phyloP scores from a whole-genome alignment of 1,140 invertebrate genomes.

The Zophobas atratus region DNA sequence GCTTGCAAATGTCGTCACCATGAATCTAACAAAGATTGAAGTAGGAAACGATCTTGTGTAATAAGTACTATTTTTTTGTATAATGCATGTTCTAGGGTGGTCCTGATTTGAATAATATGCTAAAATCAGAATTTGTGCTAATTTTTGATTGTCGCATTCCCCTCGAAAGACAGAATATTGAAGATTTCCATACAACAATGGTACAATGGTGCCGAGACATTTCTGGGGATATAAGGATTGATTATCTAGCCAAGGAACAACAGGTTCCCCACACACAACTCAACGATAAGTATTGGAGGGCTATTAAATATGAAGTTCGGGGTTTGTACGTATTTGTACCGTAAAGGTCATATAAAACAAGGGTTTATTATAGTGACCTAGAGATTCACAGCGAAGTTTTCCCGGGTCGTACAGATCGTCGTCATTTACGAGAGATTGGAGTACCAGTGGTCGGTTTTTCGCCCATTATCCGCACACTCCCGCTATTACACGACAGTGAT shows the following conservation, averaged over 20 bases:
- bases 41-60: conserved; percentile 69
- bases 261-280: conserved; percentile 77
- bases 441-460: conserved; percentile 86
- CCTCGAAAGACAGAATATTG: conserved; percentile 76
- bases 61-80: not conserved
- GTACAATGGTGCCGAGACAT: conserved; percentile 86
- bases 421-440: conserved; percentile 77
- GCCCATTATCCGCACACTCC: conserved; percentile 82
- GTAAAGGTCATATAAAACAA: not conserved
- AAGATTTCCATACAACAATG: conserved; percentile 81
- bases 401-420: conserved; percentile 85
- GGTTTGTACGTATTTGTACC: conserved; percentile 66
- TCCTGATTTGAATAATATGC: conserved; percentile 87
- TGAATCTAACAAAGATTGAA: conserved; percentile 88
- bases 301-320: conserved; percentile 80
- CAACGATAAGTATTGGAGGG: conserved; percentile 85
- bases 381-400: conserved; percentile 80
- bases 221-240: conserved; percentile 82
- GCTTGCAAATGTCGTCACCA: conserved; percentile 88
- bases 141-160: conserved; percentile 89
- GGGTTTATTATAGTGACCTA: conserved; percentile 71
- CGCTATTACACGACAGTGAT: conserved; percentile 85
- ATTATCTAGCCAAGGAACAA: conserved; percentile 81
- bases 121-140: conserved; percentile 72
- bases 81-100: conserved; percentile 77